Evolutionary conservation across 2,888 invertebrate genomes (phyloP).

Genomic region (Lepidocyrtinus sp.): DNA sequence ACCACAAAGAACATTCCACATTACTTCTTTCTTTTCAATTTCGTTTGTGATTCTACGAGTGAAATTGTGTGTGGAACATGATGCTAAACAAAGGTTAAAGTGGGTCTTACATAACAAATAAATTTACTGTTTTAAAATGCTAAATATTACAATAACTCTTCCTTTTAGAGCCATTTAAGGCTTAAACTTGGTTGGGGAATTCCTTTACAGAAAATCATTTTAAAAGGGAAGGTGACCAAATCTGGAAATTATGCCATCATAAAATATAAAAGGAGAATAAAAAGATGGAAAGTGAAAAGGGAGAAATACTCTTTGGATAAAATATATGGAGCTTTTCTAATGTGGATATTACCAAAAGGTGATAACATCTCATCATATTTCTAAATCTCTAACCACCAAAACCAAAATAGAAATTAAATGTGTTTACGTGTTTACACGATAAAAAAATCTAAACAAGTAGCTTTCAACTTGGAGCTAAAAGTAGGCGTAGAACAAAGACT

Average conservation of each 20-base stretch:
- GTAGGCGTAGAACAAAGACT: background rate
- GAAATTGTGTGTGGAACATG: background rate
- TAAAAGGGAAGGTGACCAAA: background rate
- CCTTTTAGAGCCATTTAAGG: background rate
- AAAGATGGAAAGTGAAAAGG: background rate
- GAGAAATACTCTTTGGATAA: no score
- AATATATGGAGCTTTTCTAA: background rate
- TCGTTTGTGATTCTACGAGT: background rate
- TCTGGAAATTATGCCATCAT: background rate
- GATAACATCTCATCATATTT: background rate
- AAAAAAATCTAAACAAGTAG: background rate
- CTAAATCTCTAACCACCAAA: background rate
- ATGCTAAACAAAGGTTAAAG: background rate
- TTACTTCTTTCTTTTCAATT: background rate
- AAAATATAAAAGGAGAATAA: background rate
- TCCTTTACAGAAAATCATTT: no score
- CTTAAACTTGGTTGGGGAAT: no score
- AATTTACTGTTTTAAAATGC: background rate
- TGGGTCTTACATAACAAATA: background rate
- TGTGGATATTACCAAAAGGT: no score
- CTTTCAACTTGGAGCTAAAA: background rate
- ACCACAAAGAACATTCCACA: no score
- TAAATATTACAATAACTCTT: background rate
- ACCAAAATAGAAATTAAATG: no score
- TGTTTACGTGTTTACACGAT: no score